Percentiles rank a stretch among this genome's conserved stretches.
phyloP scores from a whole-genome alignment of 2,888 invertebrate genomes.

The Portevinia maculata region DNA sequence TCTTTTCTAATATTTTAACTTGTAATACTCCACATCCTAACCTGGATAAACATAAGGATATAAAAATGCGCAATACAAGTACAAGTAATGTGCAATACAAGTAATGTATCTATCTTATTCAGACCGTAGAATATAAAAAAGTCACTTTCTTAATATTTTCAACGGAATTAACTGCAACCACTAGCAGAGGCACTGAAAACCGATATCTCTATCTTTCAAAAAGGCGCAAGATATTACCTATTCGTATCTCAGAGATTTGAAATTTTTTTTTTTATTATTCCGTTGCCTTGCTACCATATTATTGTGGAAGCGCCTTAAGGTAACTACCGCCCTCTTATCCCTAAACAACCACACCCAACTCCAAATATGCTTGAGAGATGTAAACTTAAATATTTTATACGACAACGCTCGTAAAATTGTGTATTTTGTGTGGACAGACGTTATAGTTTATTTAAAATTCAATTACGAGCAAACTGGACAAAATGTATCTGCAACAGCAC shows the following conservation, averaged over 20 bases:
- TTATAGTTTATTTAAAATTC: slow-evolving; percentile 82
- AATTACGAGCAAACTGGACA: slow-evolving; percentile 78
- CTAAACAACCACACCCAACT: not conserved
- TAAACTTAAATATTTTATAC: slow-evolving; percentile 74
- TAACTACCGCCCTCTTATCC: not conserved
- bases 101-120: slow-evolving; percentile 25
- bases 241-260: slow-evolving; percentile 58
- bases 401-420: slow-evolving; percentile 74
- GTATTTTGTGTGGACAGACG: slow-evolving; percentile 74
- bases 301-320: slow-evolving; percentile 62
- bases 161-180: slow-evolving; percentile 54
- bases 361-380: slow-evolving; percentile 53
- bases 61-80: slow-evolving; percentile 40
- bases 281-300: slow-evolving; percentile 43
- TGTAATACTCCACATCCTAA: slow-evolving; percentile 12
- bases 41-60: slow-evolving; percentile 10
- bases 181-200: slow-evolving; percentile 24
- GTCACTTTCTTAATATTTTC: slow-evolving; percentile 70
- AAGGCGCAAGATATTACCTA: slow-evolving; percentile 1
- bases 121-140: slow-evolving; percentile 35
- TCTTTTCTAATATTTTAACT: slow-evolving; percentile 1
- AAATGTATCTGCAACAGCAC: slow-evolving; percentile 58
- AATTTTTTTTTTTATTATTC: slow-evolving; percentile 22
- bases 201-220: not conserved
- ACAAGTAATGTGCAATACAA: slow-evolving; percentile 49